These are phyloP conservation scores for Sciurus carolinensis DNA, from an alignment of 2,797 vertebrate genomes.

Conservation along the genomic window DNA sequence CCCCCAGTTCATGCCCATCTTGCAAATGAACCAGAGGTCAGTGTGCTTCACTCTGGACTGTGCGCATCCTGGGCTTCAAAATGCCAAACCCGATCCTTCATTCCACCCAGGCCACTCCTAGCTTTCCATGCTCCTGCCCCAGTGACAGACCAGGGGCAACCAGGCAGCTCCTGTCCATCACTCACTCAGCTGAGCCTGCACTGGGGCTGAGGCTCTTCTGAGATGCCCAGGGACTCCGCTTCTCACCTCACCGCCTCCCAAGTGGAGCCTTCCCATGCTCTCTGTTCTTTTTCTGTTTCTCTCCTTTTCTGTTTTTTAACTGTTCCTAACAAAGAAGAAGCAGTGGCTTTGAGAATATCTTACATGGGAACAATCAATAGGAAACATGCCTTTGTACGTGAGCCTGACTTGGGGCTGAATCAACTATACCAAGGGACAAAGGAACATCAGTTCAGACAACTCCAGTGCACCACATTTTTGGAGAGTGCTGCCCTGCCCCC, in stretches of 20 bases:
- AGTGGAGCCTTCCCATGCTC: conserved; percentile 48
- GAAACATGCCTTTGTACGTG: conserved; percentile 96
- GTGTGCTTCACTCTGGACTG: background rate
- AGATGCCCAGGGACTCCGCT: conserved; percentile 56
- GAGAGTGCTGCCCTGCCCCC: conserved; percentile 68
- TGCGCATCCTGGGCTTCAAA: too few relatives aligned
- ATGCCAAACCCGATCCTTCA: background rate
- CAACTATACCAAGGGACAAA: conserved; percentile 91
- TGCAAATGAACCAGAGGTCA: background rate
- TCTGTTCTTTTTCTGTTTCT: conserved; percentile 75
- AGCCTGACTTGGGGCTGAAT: conserved; percentile 93
- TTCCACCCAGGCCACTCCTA: background rate
- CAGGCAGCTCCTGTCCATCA: background rate
- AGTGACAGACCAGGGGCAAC: background rate
- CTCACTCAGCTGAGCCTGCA: background rate
- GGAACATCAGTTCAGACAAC: background rate
- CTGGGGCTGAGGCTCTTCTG: conserved; percentile 26
- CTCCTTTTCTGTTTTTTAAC: conserved; percentile 84
- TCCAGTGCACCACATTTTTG: conserved; percentile 2
- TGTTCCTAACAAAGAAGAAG: conserved; percentile 91
- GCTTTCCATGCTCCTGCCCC: background rate
- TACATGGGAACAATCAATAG: conserved; percentile 92
- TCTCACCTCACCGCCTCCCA: conserved; percentile 71
- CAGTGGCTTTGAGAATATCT: conserved; percentile 92
- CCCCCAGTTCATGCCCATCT: background rate